Percentiles rank a stretch among this genome's conserved stretches.
phyloP scores from a whole-genome alignment of 2,797 vertebrate genomes.

The Sebastes baramenuke region DNA sequence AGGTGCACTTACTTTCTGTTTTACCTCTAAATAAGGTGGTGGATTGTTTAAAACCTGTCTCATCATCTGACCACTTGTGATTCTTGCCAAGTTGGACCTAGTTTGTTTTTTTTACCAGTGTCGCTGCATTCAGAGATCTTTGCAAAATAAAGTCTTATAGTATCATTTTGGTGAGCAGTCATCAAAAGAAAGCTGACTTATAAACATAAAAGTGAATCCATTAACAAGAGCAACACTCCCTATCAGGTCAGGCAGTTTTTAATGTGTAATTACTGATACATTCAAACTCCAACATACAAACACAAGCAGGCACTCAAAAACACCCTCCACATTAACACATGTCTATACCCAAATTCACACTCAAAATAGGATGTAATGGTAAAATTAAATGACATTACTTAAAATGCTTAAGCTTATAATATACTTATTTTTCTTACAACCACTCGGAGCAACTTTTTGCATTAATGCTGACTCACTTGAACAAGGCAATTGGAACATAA shows the following conservation, averaged over 20 bases:
- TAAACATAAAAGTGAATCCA: conserved; percentile 6
- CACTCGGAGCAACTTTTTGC: conserved; percentile 2
- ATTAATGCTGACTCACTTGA: conserved; percentile 48
- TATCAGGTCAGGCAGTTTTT: background rate
- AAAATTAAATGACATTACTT: background rate
- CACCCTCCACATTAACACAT: background rate
- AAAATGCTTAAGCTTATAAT: background rate
- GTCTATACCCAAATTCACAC: background rate
- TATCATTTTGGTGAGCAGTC: background rate
- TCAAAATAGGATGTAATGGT: background rate
- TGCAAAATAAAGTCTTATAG: too few species aligned
- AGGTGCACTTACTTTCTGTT: too few species aligned
- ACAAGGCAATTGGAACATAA: conserved; percentile 45
- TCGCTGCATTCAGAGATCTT: too few species aligned
- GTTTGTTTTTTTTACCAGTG: too few species aligned
- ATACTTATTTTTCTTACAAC: background rate
- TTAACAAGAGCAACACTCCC: background rate
- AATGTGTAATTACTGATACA: background rate
- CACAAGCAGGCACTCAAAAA: background rate
- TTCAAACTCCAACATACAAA: background rate
- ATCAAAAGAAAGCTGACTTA: conserved; percentile 20
- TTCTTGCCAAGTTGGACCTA: too few species aligned
- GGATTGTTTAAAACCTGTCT: too few species aligned
- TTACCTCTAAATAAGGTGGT: too few species aligned
- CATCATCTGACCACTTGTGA: too few species aligned